Base-by-base conservation (phyloP, 1,140 invertebrate genomes). In the Lanistes nyassanus region DNA sequence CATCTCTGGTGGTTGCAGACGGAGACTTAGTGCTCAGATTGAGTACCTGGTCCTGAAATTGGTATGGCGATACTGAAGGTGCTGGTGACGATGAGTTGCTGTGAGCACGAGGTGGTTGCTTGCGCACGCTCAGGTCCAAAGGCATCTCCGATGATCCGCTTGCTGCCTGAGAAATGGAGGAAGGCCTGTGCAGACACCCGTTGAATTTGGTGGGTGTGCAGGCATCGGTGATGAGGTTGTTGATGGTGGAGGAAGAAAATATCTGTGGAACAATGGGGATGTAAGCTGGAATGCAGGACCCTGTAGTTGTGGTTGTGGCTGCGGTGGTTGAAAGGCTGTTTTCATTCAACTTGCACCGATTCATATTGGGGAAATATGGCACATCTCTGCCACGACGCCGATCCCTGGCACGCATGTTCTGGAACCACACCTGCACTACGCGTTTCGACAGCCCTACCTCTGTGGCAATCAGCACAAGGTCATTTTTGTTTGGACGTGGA, bases 351-450 rank as follows among this genome's bases (percentile, higher is more conserved):
- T 83, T 83, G 62, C 80, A 83, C 7, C 84, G 78, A 29, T 82
- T 81, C 82, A 84, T 85, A 66, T 79, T 80, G 51, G 84, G 83
- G 71, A 84, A 83, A 56, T 85, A 84, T 39, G 82, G 84, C 23
- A 86, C 79, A 71, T 83, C 76, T 73, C 82, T 84, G 31, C 83
- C 85, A 53, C 76, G 75, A 66, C 81, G 74, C 23, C 96, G 92
- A 85, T 98, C 96, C 51, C 97, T 92, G 0, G 97, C 97, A 71
- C 97, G 92, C 81, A 96, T 97, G 89, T 99, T 99, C 91, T 99
- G 98, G 88, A 99, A 99, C 97, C 98, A 99, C 5, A 93, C 92
- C 90, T 98, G 97, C 9, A 99, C 96, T 4, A 99, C 97, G 64
- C 97, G 91, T 51, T 96, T 95, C 42, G 96, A 93, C 80, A 98